Conservation (phyloP, 2,797 vertebrate species). For the Cryptoblepharus egeriae region DNA sequence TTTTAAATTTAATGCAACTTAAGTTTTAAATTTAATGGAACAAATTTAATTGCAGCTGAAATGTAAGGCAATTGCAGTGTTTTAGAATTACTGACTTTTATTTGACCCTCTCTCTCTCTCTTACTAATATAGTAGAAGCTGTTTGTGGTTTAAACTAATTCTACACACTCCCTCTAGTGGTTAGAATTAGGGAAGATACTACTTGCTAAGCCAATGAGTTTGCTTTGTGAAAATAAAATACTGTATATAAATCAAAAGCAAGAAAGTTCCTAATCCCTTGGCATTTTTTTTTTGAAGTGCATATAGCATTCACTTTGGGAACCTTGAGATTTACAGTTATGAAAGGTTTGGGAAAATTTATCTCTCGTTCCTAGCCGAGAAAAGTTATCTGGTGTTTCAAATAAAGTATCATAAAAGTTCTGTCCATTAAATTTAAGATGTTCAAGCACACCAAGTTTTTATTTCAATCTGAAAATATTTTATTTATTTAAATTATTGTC, state of each 20-base stretch:
- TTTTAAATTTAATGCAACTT: background rate
- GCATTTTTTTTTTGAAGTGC: background rate
- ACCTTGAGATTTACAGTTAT: background rate
- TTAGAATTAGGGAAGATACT: fast-evolving
- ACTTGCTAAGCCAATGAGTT: fast-evolving
- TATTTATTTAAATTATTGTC: background rate
- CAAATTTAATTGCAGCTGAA: fast-evolving
- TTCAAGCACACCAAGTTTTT: no score
- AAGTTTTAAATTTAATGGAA: background rate
- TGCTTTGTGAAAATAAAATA: background rate
- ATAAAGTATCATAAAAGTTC: background rate
- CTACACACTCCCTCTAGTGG: fast-evolving
- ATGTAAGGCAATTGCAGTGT: background rate
- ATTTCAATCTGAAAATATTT: background rate
- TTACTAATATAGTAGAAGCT: fast-evolving
- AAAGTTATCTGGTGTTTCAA: background rate
- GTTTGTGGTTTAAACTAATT: background rate
- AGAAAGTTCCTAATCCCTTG: background rate
- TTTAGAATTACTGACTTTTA: background rate
- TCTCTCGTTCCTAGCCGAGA: background rate
- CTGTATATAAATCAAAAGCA: background rate
- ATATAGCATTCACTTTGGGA: background rate
- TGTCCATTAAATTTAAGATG: background rate
- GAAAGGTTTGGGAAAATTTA: no score
- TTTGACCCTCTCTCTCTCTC: background rate